These are phyloP conservation scores for Gadopsis bispinosus DNA, from an alignment of 2,797 vertebrate species.

Conservation along the genomic window DNA sequence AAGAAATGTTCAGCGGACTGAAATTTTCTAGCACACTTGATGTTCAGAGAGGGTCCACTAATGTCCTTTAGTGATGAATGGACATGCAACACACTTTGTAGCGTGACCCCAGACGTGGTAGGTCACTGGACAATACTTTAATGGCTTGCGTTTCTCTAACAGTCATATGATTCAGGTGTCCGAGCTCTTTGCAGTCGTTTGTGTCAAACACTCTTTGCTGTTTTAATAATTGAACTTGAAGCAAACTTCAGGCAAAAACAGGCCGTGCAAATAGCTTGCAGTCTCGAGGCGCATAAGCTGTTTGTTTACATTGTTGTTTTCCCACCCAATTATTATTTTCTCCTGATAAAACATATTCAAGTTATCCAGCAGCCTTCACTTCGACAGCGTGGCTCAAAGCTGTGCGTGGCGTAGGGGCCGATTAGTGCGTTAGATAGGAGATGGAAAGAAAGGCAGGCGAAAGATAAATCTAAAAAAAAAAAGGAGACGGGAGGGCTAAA, in stretches of 20 bases:
- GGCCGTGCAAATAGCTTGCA: background rate
- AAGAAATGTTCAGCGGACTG: background rate
- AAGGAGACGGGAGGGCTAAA: slow-evolving; percentile 36
- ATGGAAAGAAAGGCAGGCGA: slow-evolving; percentile 51
- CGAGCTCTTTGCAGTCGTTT: slow-evolving; percentile 11
- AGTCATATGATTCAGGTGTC: slow-evolving; percentile 39
- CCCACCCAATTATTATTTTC: slow-evolving; percentile 60
- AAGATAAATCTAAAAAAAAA: slow-evolving; percentile 50
- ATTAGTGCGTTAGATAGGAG: slow-evolving; percentile 73
- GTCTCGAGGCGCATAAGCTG: slow-evolving; percentile 10
- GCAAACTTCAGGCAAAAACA: slow-evolving; percentile 19
- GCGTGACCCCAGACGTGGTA: slow-evolving; percentile 33
- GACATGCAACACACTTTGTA: slow-evolving; percentile 50
- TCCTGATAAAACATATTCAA: slow-evolving; percentile 58
- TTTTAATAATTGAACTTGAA: slow-evolving; percentile 38
- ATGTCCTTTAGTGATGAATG: slow-evolving; percentile 50
- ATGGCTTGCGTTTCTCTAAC: slow-evolving; percentile 34
- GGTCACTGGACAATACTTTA: slow-evolving; percentile 69
- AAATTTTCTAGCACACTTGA: background rate
- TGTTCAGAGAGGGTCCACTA: slow-evolving; percentile 18
- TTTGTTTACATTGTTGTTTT: slow-evolving; percentile 55
- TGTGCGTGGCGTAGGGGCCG: slow-evolving; percentile 48
- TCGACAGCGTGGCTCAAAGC: slow-evolving; percentile 61
- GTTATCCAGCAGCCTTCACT: slow-evolving; percentile 57
- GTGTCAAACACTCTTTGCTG: slow-evolving; percentile 7